phyloP scores from a whole-genome alignment of 2,113 vertebrate species.

The Nycticebus coucang region DNA sequence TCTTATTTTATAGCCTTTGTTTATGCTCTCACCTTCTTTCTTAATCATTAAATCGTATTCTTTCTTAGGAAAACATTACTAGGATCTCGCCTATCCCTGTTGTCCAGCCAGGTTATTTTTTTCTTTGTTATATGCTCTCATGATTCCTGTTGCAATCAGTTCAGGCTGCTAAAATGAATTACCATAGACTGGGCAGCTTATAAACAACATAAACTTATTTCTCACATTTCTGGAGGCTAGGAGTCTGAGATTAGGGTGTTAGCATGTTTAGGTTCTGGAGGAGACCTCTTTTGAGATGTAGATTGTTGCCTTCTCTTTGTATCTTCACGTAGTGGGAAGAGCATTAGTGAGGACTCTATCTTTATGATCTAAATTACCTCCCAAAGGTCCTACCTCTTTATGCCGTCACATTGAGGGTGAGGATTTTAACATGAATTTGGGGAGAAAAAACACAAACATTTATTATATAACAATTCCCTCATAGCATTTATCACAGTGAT shows the following conservation, averaged over 20 bases:
- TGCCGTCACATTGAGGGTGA: not conserved
- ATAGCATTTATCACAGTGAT: not conserved
- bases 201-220: not conserved
- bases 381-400: not conserved
- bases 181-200: not conserved
- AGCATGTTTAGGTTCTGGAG: not conserved
- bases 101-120: not conserved
- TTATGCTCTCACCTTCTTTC: not conserved
- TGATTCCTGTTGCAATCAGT: not conserved
- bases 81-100: not conserved
- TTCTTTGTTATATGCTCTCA: not conserved
- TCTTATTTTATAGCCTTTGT: not conserved
- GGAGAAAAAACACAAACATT: not conserved
- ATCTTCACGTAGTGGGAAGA: not conserved
- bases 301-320: not conserved
- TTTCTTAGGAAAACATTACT: not conserved
- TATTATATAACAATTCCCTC: not conserved
- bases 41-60: not conserved
- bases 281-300: not conserved
- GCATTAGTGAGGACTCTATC: not conserved
- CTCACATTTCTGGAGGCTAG: not conserved
- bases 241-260: not conserved
- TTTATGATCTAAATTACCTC: not conserved
- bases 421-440: not conserved
- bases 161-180: not conserved